Percentiles rank a stretch among this genome's conserved stretches.
Evolutionary conservation across 2,888 invertebrate species (phyloP).

Genomic region (Leptinotarsa peninsularis): DNA sequence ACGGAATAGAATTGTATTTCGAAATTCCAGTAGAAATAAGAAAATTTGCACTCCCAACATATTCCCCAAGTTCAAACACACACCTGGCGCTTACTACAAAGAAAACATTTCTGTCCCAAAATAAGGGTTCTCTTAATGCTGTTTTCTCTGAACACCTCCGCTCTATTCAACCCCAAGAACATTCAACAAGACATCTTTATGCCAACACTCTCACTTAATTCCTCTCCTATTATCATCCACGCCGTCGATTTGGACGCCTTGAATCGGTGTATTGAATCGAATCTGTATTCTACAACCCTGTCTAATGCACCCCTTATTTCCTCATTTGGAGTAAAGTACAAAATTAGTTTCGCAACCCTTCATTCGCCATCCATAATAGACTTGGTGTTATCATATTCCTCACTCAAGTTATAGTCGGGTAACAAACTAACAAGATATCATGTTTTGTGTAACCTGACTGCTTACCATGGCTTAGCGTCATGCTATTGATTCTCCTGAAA

Average conservation of each 20-base stretch:
- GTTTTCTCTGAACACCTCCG: neutral
- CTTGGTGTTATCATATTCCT: constrained; percentile 29
- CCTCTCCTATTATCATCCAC: constrained; percentile 26
- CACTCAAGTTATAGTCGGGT: constrained; percentile 15
- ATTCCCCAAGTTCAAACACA: neutral
- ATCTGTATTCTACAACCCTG: constrained; percentile 32
- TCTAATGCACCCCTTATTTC: constrained; percentile 32
- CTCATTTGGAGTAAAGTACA: constrained; percentile 40
- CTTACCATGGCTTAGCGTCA: neutral
- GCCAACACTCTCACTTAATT: constrained; percentile 30
- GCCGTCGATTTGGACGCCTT: constrained; percentile 22
- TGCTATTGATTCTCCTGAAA: neutral
- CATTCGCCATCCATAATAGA: constrained; percentile 33
- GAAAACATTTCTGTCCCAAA: neutral
- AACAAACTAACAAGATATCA: neutral
- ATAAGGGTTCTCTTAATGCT: neutral
- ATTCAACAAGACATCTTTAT: constrained; percentile 25
- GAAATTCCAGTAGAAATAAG: no score
- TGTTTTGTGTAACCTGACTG: neutral
- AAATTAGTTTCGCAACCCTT: constrained; percentile 44
- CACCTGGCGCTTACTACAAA: neutral
- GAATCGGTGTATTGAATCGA: constrained; percentile 32
- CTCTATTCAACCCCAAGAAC: constrained; percentile 15
- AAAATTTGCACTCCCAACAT: neutral
- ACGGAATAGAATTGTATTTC: no score